Base-by-base conservation (phyloP, 2,888 invertebrate genomes). In the Odontocolon sp. region DNA sequence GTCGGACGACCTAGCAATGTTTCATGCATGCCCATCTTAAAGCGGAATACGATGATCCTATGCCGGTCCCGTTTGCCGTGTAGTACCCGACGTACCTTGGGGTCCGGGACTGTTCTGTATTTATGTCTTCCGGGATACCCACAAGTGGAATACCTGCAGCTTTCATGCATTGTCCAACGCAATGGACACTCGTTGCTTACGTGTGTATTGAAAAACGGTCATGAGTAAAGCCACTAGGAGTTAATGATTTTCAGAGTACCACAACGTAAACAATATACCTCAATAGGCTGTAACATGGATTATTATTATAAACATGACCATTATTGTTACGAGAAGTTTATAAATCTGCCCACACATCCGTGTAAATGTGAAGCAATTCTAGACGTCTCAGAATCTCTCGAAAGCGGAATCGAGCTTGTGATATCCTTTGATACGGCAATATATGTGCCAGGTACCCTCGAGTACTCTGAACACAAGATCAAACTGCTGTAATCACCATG, bases 1-100 rank as follows among this genome's bases (percentile, higher is more conserved):
- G 33, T 23, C 23, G 64, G 38, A 54, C 36, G 21, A 18, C 14
- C 36, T 23, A 47, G 42, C 36, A 64, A 71, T 71, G 71, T 71
- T 71, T 71, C 71, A 64, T 71, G 71, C 71, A 71, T 71, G 36
- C 28, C 64, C 47, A 31, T 71, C 56, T 64, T 71, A 59, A 16
- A 45, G 16, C 14, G 9, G 36, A 21, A 42, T 36, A 16, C 45
- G 21, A 18, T 18, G 38, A 11, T 4, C 40, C 8, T 9, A 14
- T 21, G 33, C 36, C 56, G 63, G 56, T 38, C 64, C 71, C 21
- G 28, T 40, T 38, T 52, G 64, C 42, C 40, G 54, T 18, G 67
- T 56, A 56, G 54, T 31, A n/a, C 42, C 56, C 23, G n/a, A 16
- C n/a, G n/a, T 9, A 16, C 40, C 5, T 33, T 33, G 16, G 21